Percentiles rank a stretch among this genome's conserved stretches.
Evolutionary conservation across 2,113 vertebrate species (phyloP).

Genomic region (Gopherus flavomarginatus): DNA sequence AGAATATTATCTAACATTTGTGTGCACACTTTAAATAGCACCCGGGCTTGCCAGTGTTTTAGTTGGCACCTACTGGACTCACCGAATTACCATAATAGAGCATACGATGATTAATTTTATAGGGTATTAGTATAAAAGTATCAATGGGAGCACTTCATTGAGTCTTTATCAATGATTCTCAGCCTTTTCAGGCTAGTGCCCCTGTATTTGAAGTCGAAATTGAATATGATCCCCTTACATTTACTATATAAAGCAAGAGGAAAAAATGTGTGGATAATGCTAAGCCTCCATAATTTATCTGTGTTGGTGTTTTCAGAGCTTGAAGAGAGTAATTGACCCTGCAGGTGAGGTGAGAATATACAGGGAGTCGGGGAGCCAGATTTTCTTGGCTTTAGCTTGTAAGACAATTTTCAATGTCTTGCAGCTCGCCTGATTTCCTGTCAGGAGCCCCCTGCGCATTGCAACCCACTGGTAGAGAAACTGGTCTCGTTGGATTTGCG

Average conservation of each 20-base stretch:
- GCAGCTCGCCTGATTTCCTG: neutral
- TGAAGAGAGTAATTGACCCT: neutral
- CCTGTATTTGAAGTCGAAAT: neutral
- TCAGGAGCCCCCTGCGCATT: neutral
- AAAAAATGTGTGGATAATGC: neutral
- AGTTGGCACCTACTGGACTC: neutral
- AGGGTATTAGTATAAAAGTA: neutral
- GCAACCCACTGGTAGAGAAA: neutral
- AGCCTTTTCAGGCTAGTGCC: neutral
- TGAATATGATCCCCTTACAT: neutral
- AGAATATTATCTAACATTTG: neutral
- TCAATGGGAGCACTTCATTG: neutral
- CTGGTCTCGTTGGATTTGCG: neutral
- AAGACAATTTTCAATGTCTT: neutral
- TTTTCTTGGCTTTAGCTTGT: neutral
- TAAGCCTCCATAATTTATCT: neutral
- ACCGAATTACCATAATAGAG: neutral
- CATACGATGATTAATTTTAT: neutral
- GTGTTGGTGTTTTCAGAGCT: neutral
- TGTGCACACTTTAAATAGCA: neutral
- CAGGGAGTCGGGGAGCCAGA: neutral
- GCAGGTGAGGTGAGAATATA: neutral
- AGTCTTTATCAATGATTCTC: neutral
- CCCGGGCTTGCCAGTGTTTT: neutral
- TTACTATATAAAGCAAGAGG: neutral